These are phyloP conservation scores for Panagrolaimus sp. DNA, from an alignment of 1,140 invertebrate species.

Conservation along the genomic window DNA sequence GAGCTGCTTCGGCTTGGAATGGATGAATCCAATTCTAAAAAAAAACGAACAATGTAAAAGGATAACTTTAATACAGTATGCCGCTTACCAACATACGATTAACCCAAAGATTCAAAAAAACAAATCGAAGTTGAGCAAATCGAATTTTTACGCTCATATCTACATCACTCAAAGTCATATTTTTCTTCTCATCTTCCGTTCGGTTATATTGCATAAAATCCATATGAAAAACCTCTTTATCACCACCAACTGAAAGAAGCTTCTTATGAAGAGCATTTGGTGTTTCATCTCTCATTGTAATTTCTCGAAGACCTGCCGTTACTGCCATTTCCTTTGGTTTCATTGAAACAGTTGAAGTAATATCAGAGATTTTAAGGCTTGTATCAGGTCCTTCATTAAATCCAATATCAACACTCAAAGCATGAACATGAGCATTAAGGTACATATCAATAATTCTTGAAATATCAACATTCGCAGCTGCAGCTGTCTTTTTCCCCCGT, in stretches of 20 bases:
- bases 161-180: constrained; percentile 46
- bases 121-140: constrained; percentile 62
- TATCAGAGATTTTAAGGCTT: constrained; percentile 31
- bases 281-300: constrained; percentile 40
- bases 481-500: background rate
- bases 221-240: constrained; percentile 41
- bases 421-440: constrained; percentile 33
- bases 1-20: constrained; percentile 70
- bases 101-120: constrained; percentile 69
- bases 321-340: constrained; percentile 39
- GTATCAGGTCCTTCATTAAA: constrained; percentile 40
- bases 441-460: constrained; percentile 27
- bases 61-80: too few species aligned
- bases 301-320: constrained; percentile 35
- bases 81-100: constrained; percentile 65
- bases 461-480: background rate
- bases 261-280: constrained; percentile 38
- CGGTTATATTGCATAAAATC: constrained; percentile 44
- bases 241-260: constrained; percentile 33
- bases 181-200: constrained; percentile 38
- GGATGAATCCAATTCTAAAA: constrained; percentile 36
- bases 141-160: constrained; percentile 74
- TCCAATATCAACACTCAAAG: constrained; percentile 35
- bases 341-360: constrained; percentile 33
- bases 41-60: too few species aligned